These are phyloP conservation scores for Euplexia lucipara DNA, from an alignment of 2,888 invertebrate genomes.

Conservation along the genomic window DNA sequence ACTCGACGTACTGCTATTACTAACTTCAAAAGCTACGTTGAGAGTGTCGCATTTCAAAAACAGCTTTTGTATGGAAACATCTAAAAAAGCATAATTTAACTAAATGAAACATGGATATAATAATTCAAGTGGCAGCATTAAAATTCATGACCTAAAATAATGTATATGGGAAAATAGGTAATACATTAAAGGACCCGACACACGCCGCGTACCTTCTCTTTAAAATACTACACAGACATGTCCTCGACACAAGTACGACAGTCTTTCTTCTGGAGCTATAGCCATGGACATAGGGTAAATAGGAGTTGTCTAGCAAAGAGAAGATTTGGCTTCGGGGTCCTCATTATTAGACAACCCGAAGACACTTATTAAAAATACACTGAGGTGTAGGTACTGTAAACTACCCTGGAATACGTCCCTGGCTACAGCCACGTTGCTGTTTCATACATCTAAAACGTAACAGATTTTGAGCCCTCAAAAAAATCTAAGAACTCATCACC, in stretches of 20 bases:
- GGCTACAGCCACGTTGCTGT: slow-evolving; percentile 43
- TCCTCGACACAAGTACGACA: slow-evolving; percentile 42
- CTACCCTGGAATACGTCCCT: slow-evolving; percentile 18
- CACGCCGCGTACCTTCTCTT: slow-evolving; percentile 3
- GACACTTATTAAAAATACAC: slow-evolving; percentile 35
- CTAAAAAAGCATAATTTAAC: neutral
- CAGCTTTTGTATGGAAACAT: slow-evolving; percentile 2
- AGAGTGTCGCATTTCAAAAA: slow-evolving; percentile 1
- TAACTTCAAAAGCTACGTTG: too few species aligned
- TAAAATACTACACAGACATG: slow-evolving; percentile 50
- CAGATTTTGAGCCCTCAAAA: slow-evolving; percentile 33
- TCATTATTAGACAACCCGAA: slow-evolving; percentile 46
- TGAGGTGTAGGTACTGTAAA: slow-evolving; percentile 6
- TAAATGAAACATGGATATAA: slow-evolving; percentile 22
- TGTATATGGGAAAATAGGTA: slow-evolving; percentile 20
- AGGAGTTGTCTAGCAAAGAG: slow-evolving; percentile 45
- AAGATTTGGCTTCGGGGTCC: slow-evolving; percentile 47
- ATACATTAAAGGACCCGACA: slow-evolving; percentile 29
- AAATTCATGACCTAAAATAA: slow-evolving; percentile 31
- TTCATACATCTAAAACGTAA: slow-evolving; percentile 34
- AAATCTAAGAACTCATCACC: slow-evolving; percentile 37
- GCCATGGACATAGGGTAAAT: slow-evolving; percentile 12
- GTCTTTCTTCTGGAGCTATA: slow-evolving; percentile 52
- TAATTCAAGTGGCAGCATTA: slow-evolving; percentile 17
- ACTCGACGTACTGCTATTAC: neutral